Percentiles rank a stretch among this genome's conserved stretches.
phyloP scores from a whole-genome alignment of 1,140 invertebrate genomes.

The Brachystomella parvula region DNA sequence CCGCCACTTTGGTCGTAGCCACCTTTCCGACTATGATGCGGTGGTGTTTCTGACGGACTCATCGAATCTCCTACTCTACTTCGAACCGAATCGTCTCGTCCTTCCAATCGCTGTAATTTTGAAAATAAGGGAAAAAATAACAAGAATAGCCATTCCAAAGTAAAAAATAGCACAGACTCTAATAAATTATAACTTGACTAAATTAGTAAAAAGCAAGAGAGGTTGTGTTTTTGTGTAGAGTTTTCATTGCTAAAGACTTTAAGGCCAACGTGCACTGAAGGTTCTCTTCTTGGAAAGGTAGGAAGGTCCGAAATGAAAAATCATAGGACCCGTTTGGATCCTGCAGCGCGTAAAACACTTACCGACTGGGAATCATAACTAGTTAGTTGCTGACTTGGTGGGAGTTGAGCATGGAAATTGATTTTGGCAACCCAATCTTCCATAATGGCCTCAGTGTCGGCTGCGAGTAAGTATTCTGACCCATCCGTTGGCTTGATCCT shows the following conservation, averaged over 20 bases:
- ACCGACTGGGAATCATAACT: constrained; percentile 61
- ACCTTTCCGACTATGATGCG: background rate
- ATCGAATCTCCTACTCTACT: background rate
- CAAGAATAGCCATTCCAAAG: constrained; percentile 14
- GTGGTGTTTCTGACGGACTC: constrained; percentile 3
- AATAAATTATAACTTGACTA: too few species aligned
- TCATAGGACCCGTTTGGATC: too few species aligned
- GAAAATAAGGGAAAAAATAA: background rate
- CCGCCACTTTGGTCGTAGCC: constrained; percentile 8
- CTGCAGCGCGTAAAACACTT: constrained; percentile 9
- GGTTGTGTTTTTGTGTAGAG: too few species aligned
- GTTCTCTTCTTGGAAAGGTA: too few species aligned
- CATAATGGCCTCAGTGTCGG: constrained; percentile 64
- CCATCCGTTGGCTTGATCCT: constrained; percentile 72
- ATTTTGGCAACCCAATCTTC: constrained; percentile 91
- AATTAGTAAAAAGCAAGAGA: background rate
- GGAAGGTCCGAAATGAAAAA: too few species aligned
- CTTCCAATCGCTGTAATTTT: constrained; percentile 12
- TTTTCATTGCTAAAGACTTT: too few species aligned
- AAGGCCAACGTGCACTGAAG: too few species aligned
- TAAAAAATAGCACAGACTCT: constrained; percentile 19
- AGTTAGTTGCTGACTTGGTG: constrained; percentile 76
- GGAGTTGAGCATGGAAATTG: constrained; percentile 81
- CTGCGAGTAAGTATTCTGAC: constrained; percentile 84
- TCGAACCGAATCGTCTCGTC: constrained; percentile 9